Evolutionary conservation across 2,888 invertebrate genomes (phyloP).

Genomic region (Clanis bilineata): DNA sequence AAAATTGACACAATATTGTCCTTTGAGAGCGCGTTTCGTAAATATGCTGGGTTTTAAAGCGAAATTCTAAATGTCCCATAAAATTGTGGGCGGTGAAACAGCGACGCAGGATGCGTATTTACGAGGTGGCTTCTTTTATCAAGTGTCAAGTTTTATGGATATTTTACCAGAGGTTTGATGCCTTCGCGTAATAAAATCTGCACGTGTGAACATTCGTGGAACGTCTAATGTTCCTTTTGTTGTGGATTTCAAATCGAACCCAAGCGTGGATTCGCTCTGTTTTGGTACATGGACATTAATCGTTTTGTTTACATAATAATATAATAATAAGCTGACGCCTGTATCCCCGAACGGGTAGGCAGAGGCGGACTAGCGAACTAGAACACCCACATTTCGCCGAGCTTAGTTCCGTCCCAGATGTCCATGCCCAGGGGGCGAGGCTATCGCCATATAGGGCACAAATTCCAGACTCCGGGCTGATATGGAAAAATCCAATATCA

Average conservation of each 20-base stretch:
- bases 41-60: conserved; percentile 37
- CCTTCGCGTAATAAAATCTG: conserved; percentile 6
- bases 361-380: too few species aligned
- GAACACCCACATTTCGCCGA: too few species aligned
- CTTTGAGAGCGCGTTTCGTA: conserved; percentile 43
- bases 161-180: conserved; percentile 13
- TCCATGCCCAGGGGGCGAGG: too few species aligned
- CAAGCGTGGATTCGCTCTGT: too few species aligned
- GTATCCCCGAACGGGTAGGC: too few species aligned
- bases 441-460: too few species aligned
- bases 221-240: not conserved
- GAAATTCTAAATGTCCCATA: conserved; percentile 37
- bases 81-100: conserved; percentile 25
- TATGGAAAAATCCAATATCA: too few species aligned
- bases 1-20: conserved; percentile 65
- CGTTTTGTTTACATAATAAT: too few species aligned
- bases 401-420: too few species aligned
- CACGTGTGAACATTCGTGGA: not conserved
- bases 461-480: too few species aligned
- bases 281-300: too few species aligned
- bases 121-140: conserved; percentile 23
- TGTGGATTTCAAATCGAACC: not conserved
- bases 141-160: conserved; percentile 22
- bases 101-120: conserved; percentile 15
- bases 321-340: too few species aligned